Conservation (phyloP, 2,888 invertebrate genomes). For the Pristionchus mayeri region DNA sequence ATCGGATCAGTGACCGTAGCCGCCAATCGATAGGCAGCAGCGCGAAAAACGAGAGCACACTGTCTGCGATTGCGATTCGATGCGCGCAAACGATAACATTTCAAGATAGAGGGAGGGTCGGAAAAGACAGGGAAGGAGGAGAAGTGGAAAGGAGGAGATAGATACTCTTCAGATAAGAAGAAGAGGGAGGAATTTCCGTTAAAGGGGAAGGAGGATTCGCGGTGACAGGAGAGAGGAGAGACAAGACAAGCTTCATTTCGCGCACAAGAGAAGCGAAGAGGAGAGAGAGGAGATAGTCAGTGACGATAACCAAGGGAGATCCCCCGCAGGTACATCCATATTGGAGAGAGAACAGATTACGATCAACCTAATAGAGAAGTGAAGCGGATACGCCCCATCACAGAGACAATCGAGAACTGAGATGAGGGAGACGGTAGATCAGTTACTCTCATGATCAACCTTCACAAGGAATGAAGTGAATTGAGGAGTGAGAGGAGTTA, state of each 20-base stretch:
- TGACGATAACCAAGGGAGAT: conserved; percentile 1
- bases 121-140: not conserved
- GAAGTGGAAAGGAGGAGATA: conserved; percentile 5
- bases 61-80: not conserved
- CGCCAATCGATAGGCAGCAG: not conserved
- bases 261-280: not conserved
- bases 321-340: conserved; percentile 37
- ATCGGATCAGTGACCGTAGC: not conserved
- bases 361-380: conserved; percentile 40
- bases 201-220: not conserved
- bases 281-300: conserved; percentile 29
- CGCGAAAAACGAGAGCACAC: conserved; percentile 3
- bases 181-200: conserved; percentile 18
- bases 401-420: not conserved
- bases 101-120: conserved; percentile 14
- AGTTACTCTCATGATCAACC: conserved; percentile 14
- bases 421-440: not conserved
- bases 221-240: conserved; percentile 17
- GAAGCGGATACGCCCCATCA: not conserved
- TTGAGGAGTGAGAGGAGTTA: not conserved
- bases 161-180: conserved; percentile 35
- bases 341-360: not conserved
- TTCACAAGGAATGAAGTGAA: not conserved
- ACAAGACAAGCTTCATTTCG: conserved; percentile 39
- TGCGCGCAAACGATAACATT: conserved; percentile 35